Base-by-base conservation (phyloP, 2,888 invertebrate species). In the Meteorus colon region DNA sequence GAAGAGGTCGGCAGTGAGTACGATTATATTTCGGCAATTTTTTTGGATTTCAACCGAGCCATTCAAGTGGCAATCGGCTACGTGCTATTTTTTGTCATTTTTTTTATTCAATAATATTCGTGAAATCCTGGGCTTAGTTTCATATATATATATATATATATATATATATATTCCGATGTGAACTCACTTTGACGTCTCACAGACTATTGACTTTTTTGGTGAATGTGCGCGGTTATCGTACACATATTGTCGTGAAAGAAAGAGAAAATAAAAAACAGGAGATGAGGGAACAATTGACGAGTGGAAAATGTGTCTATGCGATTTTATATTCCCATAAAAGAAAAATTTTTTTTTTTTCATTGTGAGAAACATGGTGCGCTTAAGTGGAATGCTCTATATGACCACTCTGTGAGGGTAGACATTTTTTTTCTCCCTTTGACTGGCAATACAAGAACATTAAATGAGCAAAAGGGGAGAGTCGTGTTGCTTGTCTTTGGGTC, bases 251-350 rank as follows among this genome's bases (percentile, higher is more conserved):
- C 29, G 74, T 62, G 51, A 59, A 37, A 60, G 59, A 55, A 45
- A 41, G 37, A 67, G 4, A 27, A 68, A 19, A 68, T 8, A 31
- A 68, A 37, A 41, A 55, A 37, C 16, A n/a, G 12, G 70, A 41
- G 70, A 70, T 60, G 24, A 34, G 19, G 59, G 34, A 19, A 37
- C 19, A 31, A 16, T 70, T 70, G 59, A 70, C 60, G 70, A 37
- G 59, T 60, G 29, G 69, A 69, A 69, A 69, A 70, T 70, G 41
- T 37, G 70, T 70, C 24, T 63, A 12, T 59, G 41, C 34, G 37
- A 29, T 34, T 69, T 29, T 55, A 31, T 45, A 60, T 37, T 31
- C 60, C 59, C 34, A 19, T 59, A 41, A 14, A 59, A 37, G 34
- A 60, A 55, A 55, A 19, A 55, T 1, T n/a, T n/a, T 48, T 45